Conservation (phyloP, 2,888 invertebrate species). For the Rugalucina vietnamica region DNA sequence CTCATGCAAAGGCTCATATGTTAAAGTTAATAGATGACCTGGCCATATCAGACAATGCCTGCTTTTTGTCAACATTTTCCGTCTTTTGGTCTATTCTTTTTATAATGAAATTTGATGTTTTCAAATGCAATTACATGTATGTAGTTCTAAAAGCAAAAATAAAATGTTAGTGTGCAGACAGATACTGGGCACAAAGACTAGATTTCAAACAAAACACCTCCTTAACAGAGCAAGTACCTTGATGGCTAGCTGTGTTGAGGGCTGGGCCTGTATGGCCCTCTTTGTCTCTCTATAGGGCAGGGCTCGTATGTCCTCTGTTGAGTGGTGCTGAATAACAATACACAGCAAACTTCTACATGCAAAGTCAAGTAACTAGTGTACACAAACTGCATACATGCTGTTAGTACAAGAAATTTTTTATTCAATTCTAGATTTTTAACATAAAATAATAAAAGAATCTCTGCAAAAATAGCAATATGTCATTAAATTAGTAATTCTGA, state of each 20-base stretch:
- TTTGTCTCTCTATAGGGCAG: conserved; percentile 59
- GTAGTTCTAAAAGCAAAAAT: background rate
- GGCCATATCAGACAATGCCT: no score
- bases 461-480: no score
- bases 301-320: conserved; percentile 64
- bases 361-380: background rate
- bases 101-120: no score
- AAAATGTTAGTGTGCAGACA: background rate
- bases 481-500: no score
- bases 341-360: conserved; percentile 12
- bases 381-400: no score
- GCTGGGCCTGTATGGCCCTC: conserved; percentile 54
- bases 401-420: no score
- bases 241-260: conserved; percentile 57
- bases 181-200: background rate
- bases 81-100: no score
- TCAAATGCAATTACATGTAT: background rate
- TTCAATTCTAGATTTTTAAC: no score
- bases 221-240: conserved; percentile 40
- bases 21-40: no score
- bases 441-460: no score
- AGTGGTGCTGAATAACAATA: conserved; percentile 59
- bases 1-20: no score
- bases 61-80: no score
- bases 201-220: background rate